Evolutionary conservation across 2,888 invertebrate species (phyloP).

Genomic region (Timema cristinae): DNA sequence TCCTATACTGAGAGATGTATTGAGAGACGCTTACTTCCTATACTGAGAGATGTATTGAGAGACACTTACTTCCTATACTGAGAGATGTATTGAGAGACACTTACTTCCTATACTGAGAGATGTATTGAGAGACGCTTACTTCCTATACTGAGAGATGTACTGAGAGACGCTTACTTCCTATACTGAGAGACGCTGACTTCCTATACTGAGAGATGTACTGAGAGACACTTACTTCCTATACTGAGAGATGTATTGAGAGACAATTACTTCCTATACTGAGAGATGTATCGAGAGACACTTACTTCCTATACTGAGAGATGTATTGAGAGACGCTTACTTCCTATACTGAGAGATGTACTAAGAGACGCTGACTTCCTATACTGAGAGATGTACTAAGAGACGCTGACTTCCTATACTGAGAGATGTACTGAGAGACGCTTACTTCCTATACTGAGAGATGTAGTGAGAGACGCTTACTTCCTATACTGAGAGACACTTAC

Average conservation of each 20-base stretch:
- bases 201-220: background rate
- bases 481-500: conserved; percentile 76
- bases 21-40: conserved; percentile 59
- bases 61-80: conserved; percentile 69
- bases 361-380: conserved; percentile 67
- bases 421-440: conserved; percentile 32
- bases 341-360: conserved; percentile 57
- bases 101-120: conserved; percentile 71
- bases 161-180: conserved; percentile 59
- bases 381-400: conserved; percentile 42
- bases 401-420: conserved; percentile 71
- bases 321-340: conserved; percentile 53
- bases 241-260: conserved; percentile 42
- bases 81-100: conserved; percentile 35
- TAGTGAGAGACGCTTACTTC: conserved; percentile 53
- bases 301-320: conserved; percentile 69
- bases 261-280: conserved; percentile 71
- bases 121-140: conserved; percentile 50
- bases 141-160: conserved; percentile 60
- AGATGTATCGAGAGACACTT: conserved; percentile 33
- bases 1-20: conserved; percentile 60
- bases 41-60: conserved; percentile 52
- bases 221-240: conserved; percentile 67
- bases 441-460: conserved; percentile 69
- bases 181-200: too few species aligned